phyloP scores from a whole-genome alignment of 2,888 invertebrate species.

The Prenolepis imparis region DNA sequence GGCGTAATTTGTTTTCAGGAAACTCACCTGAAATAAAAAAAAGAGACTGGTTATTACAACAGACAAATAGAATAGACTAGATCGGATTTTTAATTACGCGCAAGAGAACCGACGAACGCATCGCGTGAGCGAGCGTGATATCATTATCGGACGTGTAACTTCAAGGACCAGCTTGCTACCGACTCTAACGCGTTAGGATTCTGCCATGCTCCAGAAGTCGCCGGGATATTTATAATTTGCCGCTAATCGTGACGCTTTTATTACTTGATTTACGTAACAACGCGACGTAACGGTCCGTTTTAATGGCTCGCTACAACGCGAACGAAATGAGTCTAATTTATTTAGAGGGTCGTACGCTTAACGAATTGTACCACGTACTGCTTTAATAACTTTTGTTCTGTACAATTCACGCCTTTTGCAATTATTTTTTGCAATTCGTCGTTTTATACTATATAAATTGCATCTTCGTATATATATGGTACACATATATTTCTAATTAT shows the following conservation, averaged over 20 bases:
- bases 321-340: slow-evolving; percentile 45
- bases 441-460: not conserved
- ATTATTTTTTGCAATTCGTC: slow-evolving; percentile 12
- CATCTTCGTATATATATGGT: not conserved
- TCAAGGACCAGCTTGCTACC: not conserved
- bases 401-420: slow-evolving; percentile 6
- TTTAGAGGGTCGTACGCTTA: slow-evolving; percentile 48
- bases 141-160: slow-evolving; percentile 29
- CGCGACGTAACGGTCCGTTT: slow-evolving; percentile 15
- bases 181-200: not conserved
- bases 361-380: slow-evolving; percentile 42
- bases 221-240: slow-evolving; percentile 49
- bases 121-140: slow-evolving; percentile 22
- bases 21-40: slow-evolving; percentile 69
- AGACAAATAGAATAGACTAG: not conserved
- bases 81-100: slow-evolving; percentile 19
- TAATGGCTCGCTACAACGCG: slow-evolving; percentile 40
- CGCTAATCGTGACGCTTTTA: slow-evolving; percentile 50
- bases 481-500: too few species aligned
- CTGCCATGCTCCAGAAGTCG: slow-evolving; percentile 14
- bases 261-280: slow-evolving; percentile 46
- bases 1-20: not conserved
- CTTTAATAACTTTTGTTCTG: slow-evolving; percentile 37
- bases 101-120: not conserved
- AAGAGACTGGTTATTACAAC: slow-evolving; percentile 39